Evolutionary conservation across 2,113 vertebrate genomes (phyloP).

Genomic region (Paedocypris sp.): DNA sequence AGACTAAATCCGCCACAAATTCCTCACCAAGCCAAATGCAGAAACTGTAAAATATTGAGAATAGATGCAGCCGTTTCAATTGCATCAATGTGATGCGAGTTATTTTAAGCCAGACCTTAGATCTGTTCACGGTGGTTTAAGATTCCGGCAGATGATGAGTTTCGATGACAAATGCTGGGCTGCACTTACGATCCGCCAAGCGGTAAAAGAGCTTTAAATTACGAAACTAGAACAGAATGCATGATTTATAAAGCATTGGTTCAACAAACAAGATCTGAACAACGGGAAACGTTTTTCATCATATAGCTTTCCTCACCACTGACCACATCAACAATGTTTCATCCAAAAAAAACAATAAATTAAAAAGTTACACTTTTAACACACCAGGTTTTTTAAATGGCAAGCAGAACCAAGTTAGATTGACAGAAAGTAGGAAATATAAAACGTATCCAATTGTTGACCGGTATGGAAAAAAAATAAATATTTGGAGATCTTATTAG

Average conservation of each 20-base stretch:
- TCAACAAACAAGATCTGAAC: too few species aligned
- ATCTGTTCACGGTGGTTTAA: background rate
- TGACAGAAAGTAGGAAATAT: too few species aligned
- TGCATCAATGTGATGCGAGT: background rate
- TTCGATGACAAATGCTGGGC: background rate
- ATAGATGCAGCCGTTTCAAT: background rate
- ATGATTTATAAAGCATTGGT: background rate
- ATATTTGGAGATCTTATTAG: too few species aligned
- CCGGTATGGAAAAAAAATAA: too few species aligned
- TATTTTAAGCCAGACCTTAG: background rate
- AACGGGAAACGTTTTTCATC: too few species aligned
- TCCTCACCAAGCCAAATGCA: background rate
- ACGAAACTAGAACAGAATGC: background rate
- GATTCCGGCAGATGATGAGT: background rate
- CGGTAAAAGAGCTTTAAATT: background rate
- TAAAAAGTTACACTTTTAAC: too few species aligned
- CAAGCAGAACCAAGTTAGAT: too few species aligned
- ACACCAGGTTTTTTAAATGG: too few species aligned
- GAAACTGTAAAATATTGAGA: constrained; percentile 2
- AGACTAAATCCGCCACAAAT: background rate
- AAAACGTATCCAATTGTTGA: too few species aligned
- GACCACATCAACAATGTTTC: too few species aligned
- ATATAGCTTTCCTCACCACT: too few species aligned
- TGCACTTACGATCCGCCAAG: background rate
- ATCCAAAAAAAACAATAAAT: too few species aligned